Base-by-base conservation (phyloP, 37 sponge, comb jelly and placozoan species). In the Corticium candelabrum region DNA sequence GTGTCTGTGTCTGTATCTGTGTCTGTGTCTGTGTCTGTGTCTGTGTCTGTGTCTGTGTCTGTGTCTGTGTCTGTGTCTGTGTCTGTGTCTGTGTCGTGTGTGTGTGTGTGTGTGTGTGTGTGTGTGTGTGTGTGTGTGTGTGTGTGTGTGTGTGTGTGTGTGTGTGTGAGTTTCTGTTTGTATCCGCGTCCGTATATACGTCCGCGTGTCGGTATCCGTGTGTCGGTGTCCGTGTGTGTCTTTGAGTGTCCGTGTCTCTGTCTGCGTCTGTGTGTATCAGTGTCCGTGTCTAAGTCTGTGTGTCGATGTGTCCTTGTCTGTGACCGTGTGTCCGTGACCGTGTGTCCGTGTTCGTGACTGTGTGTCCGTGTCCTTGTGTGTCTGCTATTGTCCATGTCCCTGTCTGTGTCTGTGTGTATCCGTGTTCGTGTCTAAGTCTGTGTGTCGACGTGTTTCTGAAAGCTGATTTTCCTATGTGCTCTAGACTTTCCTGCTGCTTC, bases 201-300 rank as follows among this genome's bases (percentile, higher is more conserved):
- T 15, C 34, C 56, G 34, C 3, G 11, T 67, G 68, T 67, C 27
- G 40, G 30, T 67, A 3, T 67, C 68, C 33, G 3, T 41, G 78
- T 56, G 56, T 43, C 11, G 5, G 56, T 43, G 56, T 43, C 67
- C 30, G 37, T 11, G 27, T 56, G 30, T 77, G 70, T 27, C 27
- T 15, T 31, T 41, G 40, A 2, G 11, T 67, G 57, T 67, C 27
- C 68, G 30, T 67, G 21, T 67, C 68, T 39, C 2, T 41, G 78
- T 56, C 40, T 93, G 94, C 57, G 85, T 75, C 82, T 87, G 84
- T 36, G 71, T 68, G 56, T 93, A 88, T 69, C 73, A 37, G 0
- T 87, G 83, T 35, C 15, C 39, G 27, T 89, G 87, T 76, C 68
- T 89, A 82, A 79, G 89, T 29, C 87, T 87, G 87, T 40, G 11